These are phyloP conservation scores for Lophura nycthemera DNA, from an alignment of 2,113 vertebrate species.

Conservation along the genomic window DNA sequence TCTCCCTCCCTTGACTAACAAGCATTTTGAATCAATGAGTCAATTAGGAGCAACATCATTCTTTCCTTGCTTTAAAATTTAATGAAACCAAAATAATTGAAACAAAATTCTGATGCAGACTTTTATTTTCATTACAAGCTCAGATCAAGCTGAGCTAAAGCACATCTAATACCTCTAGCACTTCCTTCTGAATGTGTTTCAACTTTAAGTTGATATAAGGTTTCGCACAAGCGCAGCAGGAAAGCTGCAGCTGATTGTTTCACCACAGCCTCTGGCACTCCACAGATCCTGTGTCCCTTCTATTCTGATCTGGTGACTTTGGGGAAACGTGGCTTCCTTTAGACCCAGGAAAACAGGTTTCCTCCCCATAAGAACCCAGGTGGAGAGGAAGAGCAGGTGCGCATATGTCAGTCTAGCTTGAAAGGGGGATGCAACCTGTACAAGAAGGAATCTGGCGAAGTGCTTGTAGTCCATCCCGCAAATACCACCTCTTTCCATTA, in stretches of 20 bases:
- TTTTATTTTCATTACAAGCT: not conserved
- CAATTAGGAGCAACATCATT: not conserved
- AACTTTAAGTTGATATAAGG: not conserved
- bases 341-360: rapidly evolving
- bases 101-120: not conserved
- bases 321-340: not conserved
- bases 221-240: not conserved
- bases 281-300: not conserved
- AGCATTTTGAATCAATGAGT: not conserved
- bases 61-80: not conserved
- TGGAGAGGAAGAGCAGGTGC: not conserved
- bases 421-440: rapidly evolving
- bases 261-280: rapidly evolving
- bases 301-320: not conserved
- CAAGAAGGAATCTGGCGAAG: not conserved
- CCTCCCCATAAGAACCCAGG: not conserved
- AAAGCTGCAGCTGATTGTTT: not conserved
- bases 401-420: not conserved
- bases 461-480: not conserved
- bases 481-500: not conserved
- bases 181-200: not conserved
- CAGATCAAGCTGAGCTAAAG: not conserved
- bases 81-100: not conserved
- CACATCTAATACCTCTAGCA: not conserved
- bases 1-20: not conserved